Evolutionary conservation across 2,888 invertebrate genomes (phyloP), one percentile per base, ranked within the genome.

Genomic region (Agonopterix subpropinquella): DNA sequence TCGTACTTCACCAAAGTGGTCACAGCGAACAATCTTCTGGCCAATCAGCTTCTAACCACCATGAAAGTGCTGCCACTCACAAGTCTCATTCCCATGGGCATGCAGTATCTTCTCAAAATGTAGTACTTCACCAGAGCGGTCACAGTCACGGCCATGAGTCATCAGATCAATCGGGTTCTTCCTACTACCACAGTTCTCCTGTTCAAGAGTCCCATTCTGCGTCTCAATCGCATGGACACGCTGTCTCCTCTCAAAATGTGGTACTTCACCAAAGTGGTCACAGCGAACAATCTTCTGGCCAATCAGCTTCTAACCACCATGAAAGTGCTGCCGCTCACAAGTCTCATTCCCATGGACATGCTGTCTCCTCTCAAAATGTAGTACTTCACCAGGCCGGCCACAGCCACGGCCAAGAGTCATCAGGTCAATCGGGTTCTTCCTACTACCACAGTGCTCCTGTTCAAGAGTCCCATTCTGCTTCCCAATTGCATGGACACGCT

Each of bases 401-500:
- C 8, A n/a, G 8, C 2, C 37, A n/a, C 37, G n/a, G 8, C 8
- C 37, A 10, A 4, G 37, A 8, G 37, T 37, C 37, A 37, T 37
- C 37, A 37, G n/a, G n/a, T 37, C n/a, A 37, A 2, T 37, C 37
- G 2, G n/a, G 37, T 37, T 10, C 37, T 10, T 9, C 2, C 8
- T 3, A 37, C 18, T 18, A 18, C 3, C 18, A 18, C 18, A 18
- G 2, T 18, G 2, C 18, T 3, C 18, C 18, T 4, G 18, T 18
- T 13, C 13, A 13, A 4, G 4, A 37, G 2, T 37, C 37, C 7
- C 4, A 2, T 39, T n/a, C 2, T 39, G 10, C 10, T 3, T 39
- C 39, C 39, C 39, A 70, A 11, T 65, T 62, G 44, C 67, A 72
- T 9, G 70, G 66, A 44, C 67, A 72, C 10, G 69, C 66, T 1